Evolutionary conservation across 2,113 vertebrate genomes (phyloP).

Genomic region (Varanus komodoensis): DNA sequence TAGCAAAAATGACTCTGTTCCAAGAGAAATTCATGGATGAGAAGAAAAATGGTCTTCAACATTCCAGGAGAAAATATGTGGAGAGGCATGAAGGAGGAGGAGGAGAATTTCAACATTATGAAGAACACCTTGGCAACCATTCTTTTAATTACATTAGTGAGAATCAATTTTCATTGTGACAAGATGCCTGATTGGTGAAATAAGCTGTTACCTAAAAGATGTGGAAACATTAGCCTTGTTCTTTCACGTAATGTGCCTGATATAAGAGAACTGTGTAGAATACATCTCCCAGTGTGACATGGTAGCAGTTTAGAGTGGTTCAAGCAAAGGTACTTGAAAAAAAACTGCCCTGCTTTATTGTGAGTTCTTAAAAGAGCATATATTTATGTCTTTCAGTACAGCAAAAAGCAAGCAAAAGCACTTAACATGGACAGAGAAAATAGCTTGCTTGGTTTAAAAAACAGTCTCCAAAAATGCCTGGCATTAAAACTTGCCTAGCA

Average conservation of each 20-base stretch:
- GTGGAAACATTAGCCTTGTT: neutral
- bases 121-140: conserved; percentile 11
- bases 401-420: neutral
- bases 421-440: neutral
- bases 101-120: conserved; percentile 21
- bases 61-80: neutral
- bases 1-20: neutral
- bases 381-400: neutral
- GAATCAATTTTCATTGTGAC: conserved; percentile 16
- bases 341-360: neutral
- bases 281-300: neutral
- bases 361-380: neutral
- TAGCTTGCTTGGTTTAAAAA: neutral
- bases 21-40: neutral
- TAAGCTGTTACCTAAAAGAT: neutral
- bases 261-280: neutral
- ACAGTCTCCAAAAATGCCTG: neutral
- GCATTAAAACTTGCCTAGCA: neutral
- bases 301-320: neutral
- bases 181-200: neutral
- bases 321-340: neutral
- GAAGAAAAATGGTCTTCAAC: neutral
- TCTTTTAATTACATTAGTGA: conserved; percentile 40
- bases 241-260: neutral
- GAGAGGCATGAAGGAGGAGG: neutral